Conservation (phyloP, 1,140 invertebrate genomes). For the Brachionus angularis region DNA sequence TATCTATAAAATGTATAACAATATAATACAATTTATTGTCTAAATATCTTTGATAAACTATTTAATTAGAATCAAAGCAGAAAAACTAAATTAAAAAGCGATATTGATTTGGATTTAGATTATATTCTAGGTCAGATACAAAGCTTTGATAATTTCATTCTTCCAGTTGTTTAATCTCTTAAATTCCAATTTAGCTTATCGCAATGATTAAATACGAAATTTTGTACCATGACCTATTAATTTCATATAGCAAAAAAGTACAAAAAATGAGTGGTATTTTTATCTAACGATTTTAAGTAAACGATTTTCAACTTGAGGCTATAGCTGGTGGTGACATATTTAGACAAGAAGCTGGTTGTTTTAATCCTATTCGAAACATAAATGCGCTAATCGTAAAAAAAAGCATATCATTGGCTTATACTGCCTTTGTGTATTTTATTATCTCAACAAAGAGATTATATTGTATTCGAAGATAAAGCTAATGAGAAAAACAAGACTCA, state of each 20-base stretch:
- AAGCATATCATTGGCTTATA: constrained; percentile 83
- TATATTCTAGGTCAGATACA: constrained; percentile 83
- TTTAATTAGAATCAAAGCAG: not conserved
- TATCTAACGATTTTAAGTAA: constrained; percentile 90
- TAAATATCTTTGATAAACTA: constrained; percentile 27
- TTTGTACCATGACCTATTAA: constrained; percentile 89
- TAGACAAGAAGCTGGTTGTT: constrained; percentile 89
- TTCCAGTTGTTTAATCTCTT: constrained; percentile 92
- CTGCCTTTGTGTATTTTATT: constrained; percentile 87
- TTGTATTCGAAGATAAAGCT: constrained; percentile 65
- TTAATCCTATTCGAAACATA: constrained; percentile 93
- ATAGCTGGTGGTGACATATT: constrained; percentile 92
- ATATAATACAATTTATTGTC: constrained; percentile 61
- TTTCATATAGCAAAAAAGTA: constrained; percentile 94
- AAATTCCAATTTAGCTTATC: constrained; percentile 90
- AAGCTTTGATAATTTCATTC: constrained; percentile 90
- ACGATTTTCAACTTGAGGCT: constrained; percentile 86
- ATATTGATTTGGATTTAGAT: no score
- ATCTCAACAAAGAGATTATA: constrained; percentile 90
- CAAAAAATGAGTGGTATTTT: constrained; percentile 99
- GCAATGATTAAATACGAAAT: constrained; percentile 92
- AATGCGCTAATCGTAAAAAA: constrained; percentile 88
- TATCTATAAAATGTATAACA: constrained; percentile 81
- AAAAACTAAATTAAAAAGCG: no score
- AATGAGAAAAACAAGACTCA: constrained; percentile 72